These are phyloP conservation scores for Celastrina argiolus DNA, from an alignment of 2,888 invertebrate genomes.

Conservation along the genomic window DNA sequence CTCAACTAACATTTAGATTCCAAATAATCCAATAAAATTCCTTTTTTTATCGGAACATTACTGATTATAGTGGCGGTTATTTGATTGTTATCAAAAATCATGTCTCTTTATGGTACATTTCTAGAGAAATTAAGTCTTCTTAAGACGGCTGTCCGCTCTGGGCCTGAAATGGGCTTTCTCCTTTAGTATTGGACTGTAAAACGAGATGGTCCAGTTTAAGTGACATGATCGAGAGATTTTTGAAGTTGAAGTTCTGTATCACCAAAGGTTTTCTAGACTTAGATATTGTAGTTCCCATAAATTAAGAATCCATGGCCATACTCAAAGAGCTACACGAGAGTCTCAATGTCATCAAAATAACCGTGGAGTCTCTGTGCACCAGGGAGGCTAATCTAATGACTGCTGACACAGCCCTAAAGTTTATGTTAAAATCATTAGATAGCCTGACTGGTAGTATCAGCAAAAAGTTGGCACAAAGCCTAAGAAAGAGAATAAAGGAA, in stretches of 20 bases:
- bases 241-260: conserved; percentile 31
- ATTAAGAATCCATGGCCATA: not conserved
- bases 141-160: too few species aligned
- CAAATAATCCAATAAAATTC: too few species aligned
- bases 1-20: too few species aligned
- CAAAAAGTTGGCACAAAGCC: not conserved
- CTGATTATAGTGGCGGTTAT: too few species aligned
- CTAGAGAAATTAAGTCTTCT: too few species aligned
- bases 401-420: not conserved
- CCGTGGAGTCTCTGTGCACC: not conserved
- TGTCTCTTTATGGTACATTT: too few species aligned
- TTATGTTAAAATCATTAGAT: not conserved
- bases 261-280: conserved; percentile 33
- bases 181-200: conserved; percentile 29
- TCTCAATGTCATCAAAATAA: not conserved
- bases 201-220: conserved; percentile 30
- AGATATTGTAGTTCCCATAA: conserved; percentile 22
- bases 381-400: not conserved
- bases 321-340: not conserved
- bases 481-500: not conserved
- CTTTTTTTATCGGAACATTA: too few species aligned
- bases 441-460: not conserved
- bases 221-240: conserved; percentile 29
- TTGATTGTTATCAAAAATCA: too few species aligned
- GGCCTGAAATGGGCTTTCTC: too few species aligned